Evolutionary conservation across 2,888 invertebrate species (phyloP).

Genomic region (Microctonus hyperodae): DNA sequence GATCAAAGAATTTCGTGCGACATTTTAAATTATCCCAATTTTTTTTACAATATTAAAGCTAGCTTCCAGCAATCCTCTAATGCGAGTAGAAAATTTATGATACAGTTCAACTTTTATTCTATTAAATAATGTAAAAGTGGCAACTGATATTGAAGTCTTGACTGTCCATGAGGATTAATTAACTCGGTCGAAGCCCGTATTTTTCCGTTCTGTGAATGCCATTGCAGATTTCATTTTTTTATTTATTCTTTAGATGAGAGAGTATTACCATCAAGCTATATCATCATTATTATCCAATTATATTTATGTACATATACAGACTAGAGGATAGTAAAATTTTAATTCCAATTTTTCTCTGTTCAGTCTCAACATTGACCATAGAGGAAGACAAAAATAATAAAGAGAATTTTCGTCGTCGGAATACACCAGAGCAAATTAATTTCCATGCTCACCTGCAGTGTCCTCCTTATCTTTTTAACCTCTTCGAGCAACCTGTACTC

Average conservation of each 20-base stretch:
- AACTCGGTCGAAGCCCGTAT: conserved; percentile 27
- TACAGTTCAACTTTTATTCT: neutral
- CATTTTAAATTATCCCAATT: too few species aligned
- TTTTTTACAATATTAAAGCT: too few species aligned
- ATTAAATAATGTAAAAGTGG: neutral
- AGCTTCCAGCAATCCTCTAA: too few species aligned
- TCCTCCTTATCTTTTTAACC: conserved; percentile 34
- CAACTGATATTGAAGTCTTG: conserved; percentile 12
- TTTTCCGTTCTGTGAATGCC: neutral
- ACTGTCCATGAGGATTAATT: conserved; percentile 38
- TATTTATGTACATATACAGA: too few species aligned
- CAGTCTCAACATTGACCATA: neutral
- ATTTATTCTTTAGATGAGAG: neutral
- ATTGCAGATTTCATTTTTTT: conserved; percentile 7
- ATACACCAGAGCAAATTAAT: conserved; percentile 36
- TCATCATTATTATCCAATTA: neutral
- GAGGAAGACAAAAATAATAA: too few species aligned
- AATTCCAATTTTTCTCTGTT: neutral
- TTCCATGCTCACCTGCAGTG: conserved; percentile 41
- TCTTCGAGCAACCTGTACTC: conserved; percentile 26
- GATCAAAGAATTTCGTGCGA: too few species aligned
- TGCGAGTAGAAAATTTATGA: too few species aligned
- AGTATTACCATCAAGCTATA: too few species aligned
- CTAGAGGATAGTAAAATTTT: neutral
- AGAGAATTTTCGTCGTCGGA: conserved; percentile 18